Base-by-base conservation (phyloP, 2,888 invertebrate genomes). In the Ariolimax columbianus region DNA sequence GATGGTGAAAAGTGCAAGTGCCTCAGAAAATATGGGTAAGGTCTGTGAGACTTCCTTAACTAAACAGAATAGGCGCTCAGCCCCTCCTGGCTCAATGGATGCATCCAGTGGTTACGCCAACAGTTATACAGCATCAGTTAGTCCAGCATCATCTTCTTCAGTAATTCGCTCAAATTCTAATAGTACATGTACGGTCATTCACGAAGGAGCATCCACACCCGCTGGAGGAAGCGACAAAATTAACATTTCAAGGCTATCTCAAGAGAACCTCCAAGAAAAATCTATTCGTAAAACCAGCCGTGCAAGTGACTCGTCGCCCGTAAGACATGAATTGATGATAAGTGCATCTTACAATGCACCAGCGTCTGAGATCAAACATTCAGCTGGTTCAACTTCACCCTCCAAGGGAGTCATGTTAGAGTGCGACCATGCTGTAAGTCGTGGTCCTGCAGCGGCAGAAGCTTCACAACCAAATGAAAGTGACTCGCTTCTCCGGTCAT, bases 1-100 rank as follows among this genome's bases (percentile, higher is more conserved):
- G 72, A 84, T 84, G 59, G 59, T 40, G 2, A 84, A 78, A 70
- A 84, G 84, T 68, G 55, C 72, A 43, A 79, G 78, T 59, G 84
- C 78, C 84, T 70, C 70, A 55, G 78, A 84, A 38, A 79, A 40
- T 19, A 30, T 84, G 0, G 84, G 72, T 0, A 78, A 70, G 55
- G 47, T 68, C 1, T 47, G 36, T 23, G 83, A 77, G 36, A 68
- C 77, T 9, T 33, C 84, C 0, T 51, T 70, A 14, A 78, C 59
- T 19, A 70, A 72, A 40, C 59, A 84, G 23, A 84, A 84, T 4
- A 19, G 79, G 2, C 26, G 79, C 17, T 84, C 84, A 0, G 84
- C 84, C 0, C 84, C 78, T 4, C 72, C 77, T 1, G 78, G 70
- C 1, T 55, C 79, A 1, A 19, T 84, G 40, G 68, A 77, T n/a